These are phyloP conservation scores for Volucella inflata DNA, from an alignment of 2,888 invertebrate genomes.

Conservation along the genomic window DNA sequence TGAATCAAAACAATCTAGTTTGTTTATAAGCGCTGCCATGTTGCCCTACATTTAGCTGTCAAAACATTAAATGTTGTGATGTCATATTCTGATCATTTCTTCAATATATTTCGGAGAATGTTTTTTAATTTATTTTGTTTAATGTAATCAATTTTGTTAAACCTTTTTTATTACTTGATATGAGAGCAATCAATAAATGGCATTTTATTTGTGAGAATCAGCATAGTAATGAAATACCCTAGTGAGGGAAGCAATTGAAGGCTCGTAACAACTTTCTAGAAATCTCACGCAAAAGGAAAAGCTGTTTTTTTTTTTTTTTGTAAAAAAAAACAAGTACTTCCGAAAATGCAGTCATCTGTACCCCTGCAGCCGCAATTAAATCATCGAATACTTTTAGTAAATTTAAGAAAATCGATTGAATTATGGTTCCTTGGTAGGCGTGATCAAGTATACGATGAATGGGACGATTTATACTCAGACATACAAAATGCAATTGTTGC, in stretches of 20 bases:
- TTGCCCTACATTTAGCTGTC: constrained; percentile 36
- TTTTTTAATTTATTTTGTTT: background rate
- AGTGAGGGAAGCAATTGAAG: constrained; percentile 16
- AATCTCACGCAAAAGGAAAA: background rate
- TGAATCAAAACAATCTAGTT: constrained; percentile 21
- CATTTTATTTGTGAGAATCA: background rate
- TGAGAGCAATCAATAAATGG: constrained; percentile 16
- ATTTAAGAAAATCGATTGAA: constrained; percentile 76
- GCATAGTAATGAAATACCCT: background rate
- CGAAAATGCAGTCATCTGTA: constrained; percentile 64
- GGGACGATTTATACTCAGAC: constrained; percentile 59
- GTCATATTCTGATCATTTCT: constrained; percentile 38
- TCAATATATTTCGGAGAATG: constrained; percentile 3
- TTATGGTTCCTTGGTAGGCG: constrained; percentile 71
- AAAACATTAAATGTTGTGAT: constrained; percentile 54
- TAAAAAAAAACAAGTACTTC: background rate
- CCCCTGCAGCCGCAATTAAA: constrained; percentile 60
- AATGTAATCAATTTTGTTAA: constrained; percentile 24
- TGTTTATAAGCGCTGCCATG: constrained; percentile 51
- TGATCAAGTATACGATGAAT: constrained; percentile 60
- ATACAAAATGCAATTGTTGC: constrained; percentile 66
- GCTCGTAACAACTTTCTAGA: constrained; percentile 25
- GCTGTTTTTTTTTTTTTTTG: no score
- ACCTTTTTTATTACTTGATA: constrained; percentile 27
- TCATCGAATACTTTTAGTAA: constrained; percentile 68